A percentile compares a stretch with the other conserved stretches of the same genome.
phyloP scores from a whole-genome alignment of 2,113 vertebrate genomes.

The Blennius ocellaris region DNA sequence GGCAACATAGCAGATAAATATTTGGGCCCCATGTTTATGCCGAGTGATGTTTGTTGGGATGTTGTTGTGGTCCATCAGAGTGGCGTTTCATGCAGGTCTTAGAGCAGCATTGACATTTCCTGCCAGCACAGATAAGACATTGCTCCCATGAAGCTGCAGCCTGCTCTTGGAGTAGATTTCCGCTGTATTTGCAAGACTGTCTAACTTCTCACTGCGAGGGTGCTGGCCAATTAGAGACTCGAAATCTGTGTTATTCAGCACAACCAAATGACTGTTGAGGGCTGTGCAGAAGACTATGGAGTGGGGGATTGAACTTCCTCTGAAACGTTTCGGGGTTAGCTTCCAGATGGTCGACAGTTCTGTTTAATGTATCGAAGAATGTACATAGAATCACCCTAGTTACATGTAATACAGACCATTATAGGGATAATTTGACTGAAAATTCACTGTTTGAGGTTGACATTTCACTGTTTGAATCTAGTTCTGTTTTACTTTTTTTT shows the following conservation, averaged over 20 bases:
- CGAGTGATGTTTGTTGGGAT: conserved; percentile 1
- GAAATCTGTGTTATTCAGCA: conserved; percentile 76
- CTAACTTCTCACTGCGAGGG: conserved; percentile 52
- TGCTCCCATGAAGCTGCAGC: conserved; percentile 33
- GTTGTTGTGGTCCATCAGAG: conserved; percentile 27
- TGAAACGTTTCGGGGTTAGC: conserved; percentile 53
- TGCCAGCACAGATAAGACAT: conserved; percentile 55
- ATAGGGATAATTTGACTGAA: background rate
- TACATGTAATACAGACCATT: conserved; percentile 7
- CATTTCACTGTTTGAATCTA: background rate
- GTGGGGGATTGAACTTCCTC: conserved; percentile 42
- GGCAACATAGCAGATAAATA: background rate
- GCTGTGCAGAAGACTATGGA: conserved; percentile 56
- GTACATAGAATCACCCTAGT: conserved; percentile 28
- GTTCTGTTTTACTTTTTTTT: background rate
- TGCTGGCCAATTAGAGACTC: conserved; percentile 72
- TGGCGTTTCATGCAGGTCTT: conserved; percentile 35
- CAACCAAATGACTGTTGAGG: conserved; percentile 72
- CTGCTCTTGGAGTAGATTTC: conserved; percentile 57
- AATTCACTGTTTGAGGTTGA: background rate
- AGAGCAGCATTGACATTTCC: conserved; percentile 40
- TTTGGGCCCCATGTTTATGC: background rate
- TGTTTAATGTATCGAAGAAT: conserved; percentile 44
- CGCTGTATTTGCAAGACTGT: conserved; percentile 72
- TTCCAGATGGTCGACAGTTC: conserved; percentile 69